Evolutionary conservation across 2,888 invertebrate species (phyloP), one percentile per base, ranked within the genome.

Genomic region (Andrena camellia): DNA sequence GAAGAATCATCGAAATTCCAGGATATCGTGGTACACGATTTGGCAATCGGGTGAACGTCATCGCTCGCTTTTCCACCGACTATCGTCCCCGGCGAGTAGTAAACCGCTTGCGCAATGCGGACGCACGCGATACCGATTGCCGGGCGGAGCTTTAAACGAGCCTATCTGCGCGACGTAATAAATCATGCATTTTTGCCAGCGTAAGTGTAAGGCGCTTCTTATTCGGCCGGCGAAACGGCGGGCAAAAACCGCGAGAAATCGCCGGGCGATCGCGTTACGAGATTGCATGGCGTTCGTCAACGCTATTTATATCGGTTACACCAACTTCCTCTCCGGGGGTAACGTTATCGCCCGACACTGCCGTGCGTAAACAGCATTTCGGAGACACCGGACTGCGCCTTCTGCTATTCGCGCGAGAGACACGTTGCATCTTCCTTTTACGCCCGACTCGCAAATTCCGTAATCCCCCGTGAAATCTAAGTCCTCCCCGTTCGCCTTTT

Each of bases 231-330:
- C 29, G 68, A 64, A 64, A 52, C 81, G 57, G 20, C n/a, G 48
- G 63, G 72, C 52, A 74, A 83, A 75, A 78, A 64, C 57, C 67
- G 84, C 79, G 59, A 72, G 74, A 78, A 75, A 71, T 84, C 69
- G 82, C 81, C 68, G 48, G 60, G 72, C 81, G 77, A 81, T 74
- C 84, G 77, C 84, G 73, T 81, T 81, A 72, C 79, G 75, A 83
- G 84, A 84, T 84, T 84, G 81, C 67, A 59, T 67, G 77, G 63
- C 66, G 59, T 84, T 84, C 84, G 85, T 85, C 83, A 83, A 86
- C 79, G 83, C 86, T 86, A 86, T 86, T 86, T 86, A 86, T 86
- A 86, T 83, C 86, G 86, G 86, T 86, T 86, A 83, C 86, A 77
- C 67, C 79, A 60, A 77, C 77, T 85, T 85, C 85, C 85, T 85